These are phyloP conservation scores for Trididemnum miniatum DNA, from an alignment of 23 tunicate species.

Conservation along the genomic window DNA sequence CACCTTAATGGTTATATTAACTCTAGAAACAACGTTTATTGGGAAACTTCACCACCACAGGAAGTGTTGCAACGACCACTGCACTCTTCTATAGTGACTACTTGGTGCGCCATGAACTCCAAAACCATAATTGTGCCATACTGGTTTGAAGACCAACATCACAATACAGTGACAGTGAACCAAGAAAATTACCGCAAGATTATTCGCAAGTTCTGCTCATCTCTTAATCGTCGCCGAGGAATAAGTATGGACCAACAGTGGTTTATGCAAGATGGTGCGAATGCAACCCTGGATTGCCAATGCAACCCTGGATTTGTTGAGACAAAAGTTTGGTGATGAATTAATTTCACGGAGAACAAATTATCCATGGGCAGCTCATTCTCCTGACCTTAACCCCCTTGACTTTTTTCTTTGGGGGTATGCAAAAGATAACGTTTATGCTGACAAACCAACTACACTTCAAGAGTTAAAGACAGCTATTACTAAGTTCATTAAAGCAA, in stretches of 20 bases:
- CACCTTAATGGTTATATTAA: background rate
- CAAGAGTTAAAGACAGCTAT: no score
- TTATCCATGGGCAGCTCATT: background rate
- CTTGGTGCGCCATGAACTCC: no score
- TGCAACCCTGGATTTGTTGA: background rate
- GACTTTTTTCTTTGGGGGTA: background rate
- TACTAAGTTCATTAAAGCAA: background rate
- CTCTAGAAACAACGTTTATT: background rate
- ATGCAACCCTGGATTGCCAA: background rate
- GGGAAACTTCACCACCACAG: slow-evolving; percentile 8
- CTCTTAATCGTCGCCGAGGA: no score
- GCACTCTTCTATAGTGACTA: background rate
- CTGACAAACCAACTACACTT: no score
- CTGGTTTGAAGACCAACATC: no score
- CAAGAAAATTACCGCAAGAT: no score
- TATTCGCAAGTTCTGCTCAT: no score
- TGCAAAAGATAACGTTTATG: background rate
- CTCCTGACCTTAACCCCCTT: background rate
- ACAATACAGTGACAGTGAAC: no score
- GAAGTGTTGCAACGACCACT: slow-evolving; percentile 13
- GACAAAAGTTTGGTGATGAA: background rate
- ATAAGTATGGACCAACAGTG: background rate
- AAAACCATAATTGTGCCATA: no score
- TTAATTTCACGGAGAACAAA: background rate
- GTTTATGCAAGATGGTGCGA: background rate